A percentile compares a stretch with the other conserved stretches of the same genome.
Evolutionary conservation across 2,888 invertebrate species (phyloP).

Genomic region (Drosophila formosana): DNA sequence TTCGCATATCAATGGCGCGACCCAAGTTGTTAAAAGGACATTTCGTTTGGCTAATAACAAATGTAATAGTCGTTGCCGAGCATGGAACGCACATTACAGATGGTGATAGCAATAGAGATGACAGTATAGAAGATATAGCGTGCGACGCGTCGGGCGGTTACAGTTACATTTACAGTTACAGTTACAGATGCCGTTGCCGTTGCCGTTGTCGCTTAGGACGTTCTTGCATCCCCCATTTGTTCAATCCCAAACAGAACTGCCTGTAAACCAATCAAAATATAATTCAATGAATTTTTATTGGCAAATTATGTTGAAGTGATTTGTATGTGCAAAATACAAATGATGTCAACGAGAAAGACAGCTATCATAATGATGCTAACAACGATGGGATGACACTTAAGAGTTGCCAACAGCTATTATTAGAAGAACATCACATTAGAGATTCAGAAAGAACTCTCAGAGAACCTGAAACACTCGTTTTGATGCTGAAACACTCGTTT

Average conservation of each 20-base stretch:
- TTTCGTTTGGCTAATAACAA: constrained; percentile 63
- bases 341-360: constrained; percentile 5
- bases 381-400: neutral
- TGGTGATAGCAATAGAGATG: neutral
- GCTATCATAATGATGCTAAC: neutral
- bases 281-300: constrained; percentile 79
- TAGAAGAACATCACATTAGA: neutral
- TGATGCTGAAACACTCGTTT: neutral
- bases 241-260: neutral
- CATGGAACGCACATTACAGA: constrained; percentile 29
- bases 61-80: constrained; percentile 56
- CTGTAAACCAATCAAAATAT: constrained; percentile 74
- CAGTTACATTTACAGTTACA: neutral
- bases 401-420: neutral
- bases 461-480: neutral
- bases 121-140: constrained; percentile 1
- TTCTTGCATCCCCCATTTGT: neutral
- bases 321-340: constrained; percentile 62
- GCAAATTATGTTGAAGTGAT: constrained; percentile 77
- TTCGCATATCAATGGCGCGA: constrained; percentile 64
- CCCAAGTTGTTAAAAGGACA: constrained; percentile 64
- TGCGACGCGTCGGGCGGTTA: neutral
- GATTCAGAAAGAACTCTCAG: neutral
- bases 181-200: neutral
- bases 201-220: too few relatives aligned